Percentiles rank a stretch among this genome's conserved stretches.
phyloP scores from a whole-genome alignment of 2,113 vertebrate genomes.

The Xenotilapia longispinis region DNA sequence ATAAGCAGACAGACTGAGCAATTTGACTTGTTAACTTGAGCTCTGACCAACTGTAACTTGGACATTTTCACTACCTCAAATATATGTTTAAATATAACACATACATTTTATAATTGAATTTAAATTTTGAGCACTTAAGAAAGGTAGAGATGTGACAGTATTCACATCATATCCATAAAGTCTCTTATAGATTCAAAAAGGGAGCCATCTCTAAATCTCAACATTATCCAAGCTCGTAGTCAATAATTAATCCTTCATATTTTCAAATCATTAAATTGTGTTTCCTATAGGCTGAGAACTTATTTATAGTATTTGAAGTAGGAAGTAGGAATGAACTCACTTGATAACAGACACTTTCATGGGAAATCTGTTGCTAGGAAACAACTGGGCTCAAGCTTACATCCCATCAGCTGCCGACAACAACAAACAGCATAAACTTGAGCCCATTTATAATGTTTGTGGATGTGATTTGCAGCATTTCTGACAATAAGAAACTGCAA shows the following conservation, averaged over 20 bases:
- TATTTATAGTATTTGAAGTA: neutral
- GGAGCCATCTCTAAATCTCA: neutral
- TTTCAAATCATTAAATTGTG: neutral
- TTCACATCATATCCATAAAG: neutral
- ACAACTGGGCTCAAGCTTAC: conserved; percentile 4
- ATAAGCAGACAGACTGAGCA: neutral
- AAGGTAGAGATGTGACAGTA: neutral
- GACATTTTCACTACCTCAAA: neutral
- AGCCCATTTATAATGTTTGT: neutral
- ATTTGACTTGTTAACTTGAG: neutral
- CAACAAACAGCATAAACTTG: neutral
- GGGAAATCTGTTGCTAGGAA: conserved; percentile 32
- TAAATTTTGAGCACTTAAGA: neutral
- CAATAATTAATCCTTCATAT: neutral
- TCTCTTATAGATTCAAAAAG: neutral
- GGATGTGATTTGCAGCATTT: neutral
- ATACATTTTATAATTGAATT: neutral
- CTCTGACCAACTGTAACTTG: neutral
- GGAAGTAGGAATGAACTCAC: neutral
- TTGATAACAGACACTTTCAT: neutral
- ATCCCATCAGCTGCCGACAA: neutral
- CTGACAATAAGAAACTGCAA: neutral
- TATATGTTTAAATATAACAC: neutral
- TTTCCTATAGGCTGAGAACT: neutral
- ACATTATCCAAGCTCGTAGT: neutral